Conservation (phyloP, 2,888 invertebrate genomes). For the Ommatoiulus sabulosus region DNA sequence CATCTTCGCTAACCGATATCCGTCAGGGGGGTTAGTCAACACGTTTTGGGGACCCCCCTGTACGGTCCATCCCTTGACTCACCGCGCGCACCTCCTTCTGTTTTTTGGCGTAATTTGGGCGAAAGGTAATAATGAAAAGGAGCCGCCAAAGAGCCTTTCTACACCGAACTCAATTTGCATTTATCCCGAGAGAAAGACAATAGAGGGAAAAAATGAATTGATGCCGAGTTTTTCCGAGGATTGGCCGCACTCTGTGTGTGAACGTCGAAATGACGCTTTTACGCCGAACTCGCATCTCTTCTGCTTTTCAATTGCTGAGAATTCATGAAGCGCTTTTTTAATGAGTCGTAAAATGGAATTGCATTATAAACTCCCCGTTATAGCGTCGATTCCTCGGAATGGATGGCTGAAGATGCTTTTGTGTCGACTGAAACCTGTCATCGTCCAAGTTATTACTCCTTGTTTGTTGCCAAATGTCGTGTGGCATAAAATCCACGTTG, state of each 20-base stretch:
- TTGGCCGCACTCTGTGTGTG: conserved; percentile 17
- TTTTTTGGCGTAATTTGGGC: conserved; percentile 11
- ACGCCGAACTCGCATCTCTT: not conserved
- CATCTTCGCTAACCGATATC: conserved; percentile 15
- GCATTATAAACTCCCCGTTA: not conserved
- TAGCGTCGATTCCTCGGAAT: too few species aligned
- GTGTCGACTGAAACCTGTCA: too few species aligned
- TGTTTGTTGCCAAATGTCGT: too few species aligned
- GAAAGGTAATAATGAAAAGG: not conserved
- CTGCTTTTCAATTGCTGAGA: not conserved
- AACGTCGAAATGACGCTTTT: not conserved
- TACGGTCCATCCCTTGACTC: not conserved
- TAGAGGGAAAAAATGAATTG: not conserved
- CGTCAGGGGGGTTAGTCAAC: not conserved
- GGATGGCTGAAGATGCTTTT: too few species aligned
- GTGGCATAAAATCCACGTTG: too few species aligned
- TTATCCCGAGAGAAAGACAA: not conserved
- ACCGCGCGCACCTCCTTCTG: not conserved
- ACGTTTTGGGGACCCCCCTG: not conserved
- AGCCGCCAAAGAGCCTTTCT: conserved; percentile 19
- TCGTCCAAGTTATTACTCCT: too few species aligned
- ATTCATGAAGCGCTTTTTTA: not conserved
- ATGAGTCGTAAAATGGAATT: not conserved
- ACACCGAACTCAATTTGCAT: conserved; percentile 23
- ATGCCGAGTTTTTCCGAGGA: not conserved